Percentiles rank a stretch among this genome's conserved stretches.
Evolutionary conservation across 1,140 invertebrate genomes (phyloP).

Genomic region (Microplitis mediator): DNA sequence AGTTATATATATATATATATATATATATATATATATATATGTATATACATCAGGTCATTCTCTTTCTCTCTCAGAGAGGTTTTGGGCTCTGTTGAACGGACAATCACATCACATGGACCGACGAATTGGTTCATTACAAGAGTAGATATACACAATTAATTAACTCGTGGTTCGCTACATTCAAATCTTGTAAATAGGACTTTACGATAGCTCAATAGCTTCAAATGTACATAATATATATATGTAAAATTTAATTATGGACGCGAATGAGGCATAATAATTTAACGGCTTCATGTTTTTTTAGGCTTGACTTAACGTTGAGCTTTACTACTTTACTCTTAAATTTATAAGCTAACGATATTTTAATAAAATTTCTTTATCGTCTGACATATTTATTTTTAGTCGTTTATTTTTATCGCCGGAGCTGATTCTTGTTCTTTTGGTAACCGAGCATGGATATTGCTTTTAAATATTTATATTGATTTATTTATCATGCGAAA

Average conservation of each 20-base stretch:
- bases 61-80: no score
- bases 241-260: background rate
- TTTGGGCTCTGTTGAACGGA: background rate
- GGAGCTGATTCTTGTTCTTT: background rate
- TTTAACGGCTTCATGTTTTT: no score
- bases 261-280: background rate
- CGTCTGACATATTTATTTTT: no score
- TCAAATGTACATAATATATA: background rate
- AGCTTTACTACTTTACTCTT: background rate
- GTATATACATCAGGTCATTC: no score
- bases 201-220: background rate
- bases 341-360: background rate
- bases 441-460: background rate
- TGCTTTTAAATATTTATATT: slow-evolving; percentile 18
- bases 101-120: background rate
- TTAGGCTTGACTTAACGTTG: background rate
- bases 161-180: background rate
- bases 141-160: slow-evolving; percentile 12
- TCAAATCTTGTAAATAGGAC: background rate
- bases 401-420: no score
- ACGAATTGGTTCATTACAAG: slow-evolving; percentile 5
- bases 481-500: background rate
- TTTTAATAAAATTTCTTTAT: no score
- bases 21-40: no score
- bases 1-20: no score